Evolutionary conservation across 2,113 vertebrate species (phyloP).

Genomic region (Cavia porcellus): DNA sequence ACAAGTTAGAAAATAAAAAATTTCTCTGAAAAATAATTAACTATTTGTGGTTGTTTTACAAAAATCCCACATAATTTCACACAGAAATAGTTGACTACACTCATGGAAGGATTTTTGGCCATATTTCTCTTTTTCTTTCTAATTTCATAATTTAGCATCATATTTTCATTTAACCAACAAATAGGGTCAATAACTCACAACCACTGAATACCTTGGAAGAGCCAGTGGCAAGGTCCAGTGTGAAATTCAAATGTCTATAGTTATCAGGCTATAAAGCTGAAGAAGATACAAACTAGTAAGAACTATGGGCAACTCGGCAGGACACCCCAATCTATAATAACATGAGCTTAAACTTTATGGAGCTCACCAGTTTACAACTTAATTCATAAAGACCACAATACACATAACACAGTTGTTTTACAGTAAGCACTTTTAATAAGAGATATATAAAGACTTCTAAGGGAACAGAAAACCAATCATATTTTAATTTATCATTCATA

Average conservation of each 20-base stretch:
- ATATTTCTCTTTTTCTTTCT: no score
- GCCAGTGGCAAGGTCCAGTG: no score
- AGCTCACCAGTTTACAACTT: neutral
- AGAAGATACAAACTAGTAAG: neutral
- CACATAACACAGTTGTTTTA: conserved; percentile 37
- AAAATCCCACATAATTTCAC: no score
- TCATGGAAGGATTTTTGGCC: no score
- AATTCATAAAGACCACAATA: conserved; percentile 23
- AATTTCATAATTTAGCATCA: no score
- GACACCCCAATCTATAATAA: neutral
- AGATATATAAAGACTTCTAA: conserved; percentile 40
- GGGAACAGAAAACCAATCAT: conserved; percentile 32
- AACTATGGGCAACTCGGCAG: neutral
- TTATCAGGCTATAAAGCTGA: no score
- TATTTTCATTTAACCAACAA: no score
- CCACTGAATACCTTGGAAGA: no score
- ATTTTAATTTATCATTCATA: neutral
- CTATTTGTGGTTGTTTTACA: no score
- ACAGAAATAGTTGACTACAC: no score
- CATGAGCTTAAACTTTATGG: neutral
- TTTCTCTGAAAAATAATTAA: neutral
- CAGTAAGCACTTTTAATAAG: conserved; percentile 17
- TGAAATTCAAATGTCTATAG: no score
- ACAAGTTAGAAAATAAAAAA: conserved; percentile 28
- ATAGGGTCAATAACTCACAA: no score